phyloP scores from a whole-genome alignment of 2,797 vertebrate genomes.

The Lacerta viridis region DNA sequence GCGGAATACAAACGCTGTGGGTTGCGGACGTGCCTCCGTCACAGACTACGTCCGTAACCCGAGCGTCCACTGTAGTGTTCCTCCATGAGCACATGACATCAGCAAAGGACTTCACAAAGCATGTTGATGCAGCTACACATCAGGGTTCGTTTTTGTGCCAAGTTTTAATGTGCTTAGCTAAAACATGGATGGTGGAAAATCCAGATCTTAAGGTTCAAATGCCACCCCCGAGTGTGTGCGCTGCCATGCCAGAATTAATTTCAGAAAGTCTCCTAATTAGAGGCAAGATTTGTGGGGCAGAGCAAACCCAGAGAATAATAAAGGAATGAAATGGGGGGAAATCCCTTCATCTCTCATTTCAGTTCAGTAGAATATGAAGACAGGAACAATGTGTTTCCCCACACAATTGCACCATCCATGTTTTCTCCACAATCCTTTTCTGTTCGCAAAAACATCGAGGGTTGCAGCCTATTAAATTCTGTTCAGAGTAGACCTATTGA shows the following conservation, averaged over 20 bases:
- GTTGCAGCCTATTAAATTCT: no score
- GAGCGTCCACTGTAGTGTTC: no score
- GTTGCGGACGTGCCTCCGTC: no score
- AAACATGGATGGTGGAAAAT: not conserved
- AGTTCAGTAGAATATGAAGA: not conserved
- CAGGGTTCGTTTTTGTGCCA: not conserved
- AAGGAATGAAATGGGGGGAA: not conserved
- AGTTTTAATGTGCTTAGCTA: not conserved
- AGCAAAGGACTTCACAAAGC: no score
- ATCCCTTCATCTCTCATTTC: not conserved
- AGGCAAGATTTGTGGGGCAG: not conserved
- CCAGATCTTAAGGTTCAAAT: not conserved
- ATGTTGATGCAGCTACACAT: no score
- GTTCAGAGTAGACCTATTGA: no score
- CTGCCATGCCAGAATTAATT: not conserved
- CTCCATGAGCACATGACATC: no score
- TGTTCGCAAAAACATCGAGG: not conserved
- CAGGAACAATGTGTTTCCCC: not conserved
- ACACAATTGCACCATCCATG: not conserved
- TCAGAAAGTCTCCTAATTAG: not conserved
- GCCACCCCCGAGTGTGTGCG: not conserved
- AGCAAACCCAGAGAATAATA: not conserved
- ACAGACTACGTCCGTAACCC: no score
- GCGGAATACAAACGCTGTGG: no score
- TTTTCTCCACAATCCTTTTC: not conserved